Evolutionary conservation across 2,797 vertebrate genomes (phyloP).

Genomic region (Esox masquinongy): DNA sequence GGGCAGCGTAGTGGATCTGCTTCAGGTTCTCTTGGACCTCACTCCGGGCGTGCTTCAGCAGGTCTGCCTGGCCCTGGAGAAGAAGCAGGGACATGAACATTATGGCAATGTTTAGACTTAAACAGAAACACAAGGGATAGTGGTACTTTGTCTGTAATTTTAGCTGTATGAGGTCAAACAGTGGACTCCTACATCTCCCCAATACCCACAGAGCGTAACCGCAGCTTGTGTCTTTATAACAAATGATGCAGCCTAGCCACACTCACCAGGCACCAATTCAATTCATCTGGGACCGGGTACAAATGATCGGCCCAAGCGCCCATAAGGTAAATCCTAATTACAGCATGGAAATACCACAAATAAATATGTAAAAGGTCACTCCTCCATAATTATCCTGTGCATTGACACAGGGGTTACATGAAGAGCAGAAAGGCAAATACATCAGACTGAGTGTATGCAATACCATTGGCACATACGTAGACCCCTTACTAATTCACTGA

Average conservation of each 20-base stretch:
- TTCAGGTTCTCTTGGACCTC: constrained; percentile 95
- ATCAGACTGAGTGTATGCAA: not conserved
- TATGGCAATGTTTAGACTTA: not conserved
- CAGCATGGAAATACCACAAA: constrained; percentile 36
- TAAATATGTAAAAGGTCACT: constrained; percentile 40
- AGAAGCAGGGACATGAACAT: not conserved
- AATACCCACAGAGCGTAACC: constrained; percentile 4
- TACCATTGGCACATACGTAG: not conserved
- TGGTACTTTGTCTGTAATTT: not conserved
- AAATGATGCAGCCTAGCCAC: constrained; percentile 31
- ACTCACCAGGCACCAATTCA: constrained; percentile 28
- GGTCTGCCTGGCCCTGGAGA: constrained; percentile 91
- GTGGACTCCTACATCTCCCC: not conserved
- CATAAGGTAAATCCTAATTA: constrained; percentile 47
- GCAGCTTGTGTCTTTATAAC: constrained; percentile 9
- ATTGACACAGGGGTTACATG: constrained; percentile 17
- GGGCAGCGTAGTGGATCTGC: constrained; percentile 92
- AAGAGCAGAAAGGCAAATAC: constrained; percentile 13
- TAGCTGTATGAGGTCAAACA: not conserved
- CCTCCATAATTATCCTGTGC: constrained; percentile 29
- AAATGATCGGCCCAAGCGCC: constrained; percentile 24
- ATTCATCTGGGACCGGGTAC: constrained; percentile 26
- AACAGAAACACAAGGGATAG: not conserved
- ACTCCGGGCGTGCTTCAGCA: constrained; percentile 91
- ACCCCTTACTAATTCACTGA: not conserved